These are phyloP conservation scores for Doryteuthis pealeii DNA, from an alignment of 1,140 invertebrate genomes.

Conservation along the genomic window DNA sequence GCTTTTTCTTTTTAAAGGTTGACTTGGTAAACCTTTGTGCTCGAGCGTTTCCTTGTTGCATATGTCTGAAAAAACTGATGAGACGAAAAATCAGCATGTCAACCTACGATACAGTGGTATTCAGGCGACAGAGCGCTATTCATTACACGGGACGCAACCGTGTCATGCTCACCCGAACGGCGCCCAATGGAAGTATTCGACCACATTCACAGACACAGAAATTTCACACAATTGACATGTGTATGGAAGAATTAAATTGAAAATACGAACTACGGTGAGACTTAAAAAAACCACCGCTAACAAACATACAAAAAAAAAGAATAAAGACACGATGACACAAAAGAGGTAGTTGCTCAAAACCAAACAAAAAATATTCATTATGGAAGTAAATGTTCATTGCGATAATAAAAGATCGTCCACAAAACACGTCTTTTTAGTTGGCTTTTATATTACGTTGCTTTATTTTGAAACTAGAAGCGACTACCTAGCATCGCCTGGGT, in stretches of 20 bases:
- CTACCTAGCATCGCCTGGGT: no score
- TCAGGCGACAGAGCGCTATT: constrained; percentile 27
- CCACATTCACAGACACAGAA: neutral
- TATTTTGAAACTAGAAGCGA: no score
- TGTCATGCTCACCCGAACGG: neutral
- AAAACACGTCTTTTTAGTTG: neutral
- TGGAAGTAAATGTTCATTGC: neutral
- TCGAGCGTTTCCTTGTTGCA: constrained; percentile 31
- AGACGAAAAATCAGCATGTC: constrained; percentile 27
- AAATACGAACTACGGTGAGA: neutral
- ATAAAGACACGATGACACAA: neutral
- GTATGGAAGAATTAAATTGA: neutral
- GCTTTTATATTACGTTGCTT: neutral
- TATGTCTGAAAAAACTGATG: constrained; percentile 30
- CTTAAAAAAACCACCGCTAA: neutral
- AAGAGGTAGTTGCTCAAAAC: neutral
- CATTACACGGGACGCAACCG: neutral
- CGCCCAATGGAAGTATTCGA: neutral
- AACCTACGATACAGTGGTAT: constrained; percentile 27
- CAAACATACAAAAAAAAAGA: neutral
- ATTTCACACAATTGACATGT: constrained; percentile 5
- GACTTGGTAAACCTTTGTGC: constrained; percentile 27
- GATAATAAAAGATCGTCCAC: neutral
- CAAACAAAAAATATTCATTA: neutral
- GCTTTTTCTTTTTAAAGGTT: constrained; percentile 22